Evolutionary conservation across 2,797 vertebrate genomes (phyloP), one percentile per base, ranked within the genome.

Genomic region (Gobionotothen gibberifrons): DNA sequence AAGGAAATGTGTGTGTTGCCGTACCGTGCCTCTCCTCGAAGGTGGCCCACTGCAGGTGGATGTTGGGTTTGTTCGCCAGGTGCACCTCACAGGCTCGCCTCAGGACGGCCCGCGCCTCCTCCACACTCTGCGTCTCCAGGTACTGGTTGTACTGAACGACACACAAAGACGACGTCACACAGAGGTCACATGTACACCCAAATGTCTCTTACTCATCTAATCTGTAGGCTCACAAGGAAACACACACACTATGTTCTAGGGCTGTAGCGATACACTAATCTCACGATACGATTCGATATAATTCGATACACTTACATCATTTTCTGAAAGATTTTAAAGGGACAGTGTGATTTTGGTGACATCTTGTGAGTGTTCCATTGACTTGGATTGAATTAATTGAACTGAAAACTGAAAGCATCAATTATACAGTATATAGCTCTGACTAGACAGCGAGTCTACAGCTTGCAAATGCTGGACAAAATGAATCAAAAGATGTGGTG

Each of bases 11-110:
- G 3, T 5, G 7, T 65, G 10, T 26, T n/a, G 19, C 36, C 86
- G 44, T 76, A 97, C 96, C 96, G 2, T 96, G 95, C 61, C 95
- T 93, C 88, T 97, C 96, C 84, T 97, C 96, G 21, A 96, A 97
- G 10, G 92, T 95, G 0, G 96, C 95, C 96, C 96, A 96, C 22
- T 95, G 93, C 83, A 97, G 90, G 82, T 96, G 95, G 84, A 96
- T 93, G 90, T 91, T 95, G 80, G 95, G 95, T 65, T 95, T 96
- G 42, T 91, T 63, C 0, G 91, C 91, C 63, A 97, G 87, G 82
- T 97, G 96, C 68, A 95, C 81, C 67, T 94, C 90, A 69, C 96
- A 97, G 32, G 96, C 96, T n/a, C 96, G 68, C 65, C 84, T 93
- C 74, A 94, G 96, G 36, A 96, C 87, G 0, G 82, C 90, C 3